A percentile compares a stretch with the other conserved stretches of the same genome.
Evolutionary conservation across 2,113 vertebrate species (phyloP).

Genomic region (Notechis scutatus): DNA sequence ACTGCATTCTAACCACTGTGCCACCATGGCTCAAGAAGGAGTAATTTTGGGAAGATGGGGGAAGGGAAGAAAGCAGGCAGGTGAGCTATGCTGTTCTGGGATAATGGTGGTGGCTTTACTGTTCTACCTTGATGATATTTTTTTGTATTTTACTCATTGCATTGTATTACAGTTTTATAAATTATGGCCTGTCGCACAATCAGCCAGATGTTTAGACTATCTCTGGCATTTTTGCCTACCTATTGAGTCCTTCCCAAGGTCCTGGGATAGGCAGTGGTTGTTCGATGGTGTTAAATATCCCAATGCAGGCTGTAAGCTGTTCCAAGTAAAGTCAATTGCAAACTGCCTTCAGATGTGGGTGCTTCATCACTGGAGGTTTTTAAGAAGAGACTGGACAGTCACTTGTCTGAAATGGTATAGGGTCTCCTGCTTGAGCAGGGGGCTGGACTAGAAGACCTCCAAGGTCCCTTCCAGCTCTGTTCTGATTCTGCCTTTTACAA

Average conservation of each 20-base stretch:
- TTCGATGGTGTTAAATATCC: not conserved
- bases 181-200: not conserved
- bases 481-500: not conserved
- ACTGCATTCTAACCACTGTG: too few species aligned
- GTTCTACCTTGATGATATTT: not conserved
- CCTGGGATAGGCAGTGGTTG: not conserved
- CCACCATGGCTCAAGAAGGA: not conserved
- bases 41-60: not conserved
- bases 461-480: too few species aligned
- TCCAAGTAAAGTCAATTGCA: not conserved
- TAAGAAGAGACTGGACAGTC: too few species aligned
- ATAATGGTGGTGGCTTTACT: not conserved
- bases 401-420: too few species aligned
- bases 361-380: too few species aligned
- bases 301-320: not conserved
- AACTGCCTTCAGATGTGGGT: not conserved
- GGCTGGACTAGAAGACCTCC: too few species aligned
- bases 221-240: not conserved
- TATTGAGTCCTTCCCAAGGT: not conserved
- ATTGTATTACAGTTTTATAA: not conserved
- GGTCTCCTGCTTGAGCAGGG: too few species aligned
- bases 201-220: not conserved
- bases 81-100: not conserved
- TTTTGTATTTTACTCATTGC: not conserved
- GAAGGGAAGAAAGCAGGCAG: not conserved